Evolutionary conservation across 2,797 vertebrate species (phyloP), one percentile per base, ranked within the genome.

Genomic region (Catharus ustulatus): DNA sequence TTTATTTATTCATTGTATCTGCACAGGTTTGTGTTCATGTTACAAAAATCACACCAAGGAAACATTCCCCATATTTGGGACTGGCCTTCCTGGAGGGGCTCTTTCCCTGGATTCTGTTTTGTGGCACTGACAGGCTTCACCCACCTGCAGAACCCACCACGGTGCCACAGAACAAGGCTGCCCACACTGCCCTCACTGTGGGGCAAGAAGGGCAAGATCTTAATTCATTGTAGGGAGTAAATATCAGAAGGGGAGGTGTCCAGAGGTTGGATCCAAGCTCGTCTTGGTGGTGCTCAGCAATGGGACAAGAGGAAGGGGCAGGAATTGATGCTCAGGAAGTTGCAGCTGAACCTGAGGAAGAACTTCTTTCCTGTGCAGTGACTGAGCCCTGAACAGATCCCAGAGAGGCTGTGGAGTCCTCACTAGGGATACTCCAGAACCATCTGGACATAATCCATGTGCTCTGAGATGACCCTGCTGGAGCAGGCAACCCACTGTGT

Each of bases 1-100:
- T 93, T 75, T 82, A n/a, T 85, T 91, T 93, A 52, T 83, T 93
- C 45, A n/a, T 19, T 10, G 8, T 14, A 18, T 58, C 63, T 82
- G 6, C 52, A 49, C n/a, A 71, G 36, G 13, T 73, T 89, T 82
- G 22, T 74, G 34, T 52, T 80, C 32, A 1, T 18, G 9, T 48
- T 38, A 71, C 61, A 59, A 38, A 79, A 92, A 27, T 20, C 19
- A 51, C 4, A 0, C n/a, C 0, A 2, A 73, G 86, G 71, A 89
- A 82, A 49, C 0, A 0, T 54, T 54, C 51, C 48, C 75, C 1
- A 0, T 17, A 2, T 26, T 69, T 87, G 48, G 66, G 54, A 21
- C 13, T 38, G 80, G 11, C 13, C 12, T 79, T 73, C 22, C 75
- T 43, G 49, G 52, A 66, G 72, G 21, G 6, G 16, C 7, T 87